A percentile compares a stretch with the other conserved stretches of the same genome.
phyloP scores from a whole-genome alignment of 2,797 vertebrate genomes.

The Geotrypetes seraphini region DNA sequence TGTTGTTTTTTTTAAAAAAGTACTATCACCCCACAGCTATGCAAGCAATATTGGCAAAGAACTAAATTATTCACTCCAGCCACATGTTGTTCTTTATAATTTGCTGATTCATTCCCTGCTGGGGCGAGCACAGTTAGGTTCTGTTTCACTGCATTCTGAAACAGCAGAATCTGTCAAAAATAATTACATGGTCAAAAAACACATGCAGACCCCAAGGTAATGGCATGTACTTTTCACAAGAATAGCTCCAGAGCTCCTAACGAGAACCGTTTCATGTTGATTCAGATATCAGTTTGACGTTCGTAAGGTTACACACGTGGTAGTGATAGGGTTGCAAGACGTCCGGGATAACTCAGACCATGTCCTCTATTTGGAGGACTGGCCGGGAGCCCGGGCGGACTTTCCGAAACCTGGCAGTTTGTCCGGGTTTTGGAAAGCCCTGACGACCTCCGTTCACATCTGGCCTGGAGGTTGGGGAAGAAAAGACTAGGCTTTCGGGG shows the following conservation, averaged over 20 bases:
- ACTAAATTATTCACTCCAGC: not conserved
- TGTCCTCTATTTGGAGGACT: too few species aligned
- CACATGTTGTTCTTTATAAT: not conserved
- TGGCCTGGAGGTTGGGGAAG: too few species aligned
- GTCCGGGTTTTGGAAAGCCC: too few species aligned
- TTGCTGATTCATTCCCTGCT: constrained; percentile 7
- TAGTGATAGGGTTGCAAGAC: too few species aligned
- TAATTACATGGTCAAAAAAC: not conserved
- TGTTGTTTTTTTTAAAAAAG: too few species aligned
- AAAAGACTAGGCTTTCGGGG: too few species aligned
- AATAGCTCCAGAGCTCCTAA: not conserved
- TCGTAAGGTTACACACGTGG: accelerated
- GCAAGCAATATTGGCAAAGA: not conserved
- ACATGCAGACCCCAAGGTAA: accelerated
- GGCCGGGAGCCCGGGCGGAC: too few species aligned
- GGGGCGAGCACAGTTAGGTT: constrained; percentile 3
- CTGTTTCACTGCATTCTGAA: not conserved
- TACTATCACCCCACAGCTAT: not conserved
- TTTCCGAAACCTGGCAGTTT: too few species aligned
- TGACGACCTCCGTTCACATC: too few species aligned
- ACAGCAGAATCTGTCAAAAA: constrained; percentile 4
- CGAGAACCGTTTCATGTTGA: accelerated
- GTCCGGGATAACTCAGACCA: too few species aligned
- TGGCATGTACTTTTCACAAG: accelerated
- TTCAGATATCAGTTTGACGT: not conserved